Conservation (phyloP, 23 tunicate species). For the Ascidia mentula region DNA sequence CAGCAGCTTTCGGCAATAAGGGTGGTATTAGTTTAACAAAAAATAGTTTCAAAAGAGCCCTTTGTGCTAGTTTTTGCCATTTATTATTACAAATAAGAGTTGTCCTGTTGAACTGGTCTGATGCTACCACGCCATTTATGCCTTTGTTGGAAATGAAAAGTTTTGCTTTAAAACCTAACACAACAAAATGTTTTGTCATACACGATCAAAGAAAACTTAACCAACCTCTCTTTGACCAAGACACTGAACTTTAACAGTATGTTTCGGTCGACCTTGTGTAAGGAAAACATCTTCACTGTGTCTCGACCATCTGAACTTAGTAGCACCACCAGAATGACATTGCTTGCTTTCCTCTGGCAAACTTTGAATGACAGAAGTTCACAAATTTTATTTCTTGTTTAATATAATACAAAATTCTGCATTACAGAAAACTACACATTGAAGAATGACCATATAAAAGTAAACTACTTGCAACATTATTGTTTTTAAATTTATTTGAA, state of each 20-base stretch:
- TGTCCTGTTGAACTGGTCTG: not conserved
- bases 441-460: not conserved
- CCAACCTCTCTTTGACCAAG: slow-evolving; percentile 63
- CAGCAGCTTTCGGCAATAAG: no score
- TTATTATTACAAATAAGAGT: not conserved
- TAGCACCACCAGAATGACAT: slow-evolving; percentile 57
- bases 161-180: no score
- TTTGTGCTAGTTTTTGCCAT: no score
- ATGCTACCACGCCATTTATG: not conserved
- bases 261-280: slow-evolving; percentile 77
- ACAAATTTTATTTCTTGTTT: no score
- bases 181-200: not conserved
- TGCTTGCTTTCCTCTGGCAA: slow-evolving; percentile 67
- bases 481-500: no score
- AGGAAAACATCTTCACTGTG: slow-evolving; percentile 79
- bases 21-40: no score
- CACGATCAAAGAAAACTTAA: not conserved
- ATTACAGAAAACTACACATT: no score
- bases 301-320: slow-evolving; percentile 51
- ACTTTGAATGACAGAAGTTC: slow-evolving; percentile 9
- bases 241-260: slow-evolving; percentile 56
- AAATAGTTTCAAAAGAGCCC: no score
- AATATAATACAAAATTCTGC: no score
- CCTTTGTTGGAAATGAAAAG: not conserved
- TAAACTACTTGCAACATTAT: no score